Evolutionary conservation across 2,888 invertebrate genomes (phyloP).

Genomic region (Scelioninae gen. 1): DNA sequence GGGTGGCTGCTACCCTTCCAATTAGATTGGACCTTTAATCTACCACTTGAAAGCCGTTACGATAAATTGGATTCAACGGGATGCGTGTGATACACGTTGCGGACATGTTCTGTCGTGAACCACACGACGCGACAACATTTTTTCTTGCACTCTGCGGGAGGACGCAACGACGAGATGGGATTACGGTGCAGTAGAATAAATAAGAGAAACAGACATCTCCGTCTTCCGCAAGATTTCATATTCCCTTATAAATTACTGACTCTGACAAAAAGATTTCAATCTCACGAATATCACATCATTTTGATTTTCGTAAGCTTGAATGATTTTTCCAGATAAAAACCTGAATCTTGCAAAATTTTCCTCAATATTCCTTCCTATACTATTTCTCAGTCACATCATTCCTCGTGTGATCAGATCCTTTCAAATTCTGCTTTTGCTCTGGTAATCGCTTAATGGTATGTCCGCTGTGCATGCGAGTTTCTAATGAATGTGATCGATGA

Average conservation of each 20-base stretch:
- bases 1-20: conserved; percentile 8
- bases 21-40: conserved; percentile 69
- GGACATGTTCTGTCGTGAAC: conserved; percentile 2
- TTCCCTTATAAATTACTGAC: too few relatives aligned
- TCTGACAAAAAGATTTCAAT: too few relatives aligned
- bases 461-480: conserved; percentile 82
- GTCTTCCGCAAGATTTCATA: too few relatives aligned
- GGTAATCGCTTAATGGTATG: conserved; percentile 84
- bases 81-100: conserved; percentile 17
- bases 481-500: conserved; percentile 57
- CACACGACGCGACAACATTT: conserved; percentile 20
- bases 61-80: conserved; percentile 17
- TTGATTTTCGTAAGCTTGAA: conserved; percentile 40
- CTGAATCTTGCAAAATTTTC: conserved; percentile 54
- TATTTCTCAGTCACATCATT: conserved; percentile 48
- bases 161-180: conserved; percentile 50
- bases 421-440: conserved; percentile 84
- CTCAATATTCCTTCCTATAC: conserved; percentile 53
- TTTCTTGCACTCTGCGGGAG: conserved; percentile 54
- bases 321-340: conserved; percentile 38
- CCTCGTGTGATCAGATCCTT: conserved; percentile 70
- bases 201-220: conserved; percentile 7
- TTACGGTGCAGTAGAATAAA: conserved; percentile 46
- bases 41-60: conserved; percentile 72
- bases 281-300: too few relatives aligned